phyloP scores from a whole-genome alignment of 2,888 invertebrate genomes.

The Tridacna gigas region DNA sequence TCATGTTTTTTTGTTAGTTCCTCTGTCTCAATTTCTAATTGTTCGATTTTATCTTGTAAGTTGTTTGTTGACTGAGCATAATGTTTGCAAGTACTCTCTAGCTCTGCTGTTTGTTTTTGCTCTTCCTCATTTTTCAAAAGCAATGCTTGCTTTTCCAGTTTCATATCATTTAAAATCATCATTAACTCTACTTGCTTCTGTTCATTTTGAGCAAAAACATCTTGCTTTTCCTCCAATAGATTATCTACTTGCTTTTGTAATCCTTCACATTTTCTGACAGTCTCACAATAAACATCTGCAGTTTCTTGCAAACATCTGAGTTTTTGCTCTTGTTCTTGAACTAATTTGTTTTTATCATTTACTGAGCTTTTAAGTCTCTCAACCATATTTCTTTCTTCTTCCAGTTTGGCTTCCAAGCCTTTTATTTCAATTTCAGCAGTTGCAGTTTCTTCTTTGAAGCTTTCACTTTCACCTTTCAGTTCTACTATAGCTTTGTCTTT shows the following conservation, averaged over 20 bases:
- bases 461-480: slow-evolving; percentile 17
- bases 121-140: slow-evolving; percentile 18
- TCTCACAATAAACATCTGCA: neutral
- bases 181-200: slow-evolving; percentile 28
- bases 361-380: slow-evolving; percentile 38
- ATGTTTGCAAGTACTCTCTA: slow-evolving; percentile 8
- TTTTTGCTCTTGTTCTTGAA: slow-evolving; percentile 23
- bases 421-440: slow-evolving; percentile 24
- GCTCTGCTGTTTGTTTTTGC: neutral
- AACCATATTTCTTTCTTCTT: slow-evolving; percentile 31
- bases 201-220: slow-evolving; percentile 18
- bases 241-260: slow-evolving; percentile 15
- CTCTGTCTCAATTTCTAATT: slow-evolving; percentile 46
- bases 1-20: slow-evolving; percentile 36
- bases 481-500: slow-evolving; percentile 8
- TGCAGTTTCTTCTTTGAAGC: slow-evolving; percentile 8
- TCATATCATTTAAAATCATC: slow-evolving; percentile 12
- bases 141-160: slow-evolving; percentile 43
- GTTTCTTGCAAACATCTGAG: neutral
- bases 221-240: slow-evolving; percentile 17
- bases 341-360: slow-evolving; percentile 27
- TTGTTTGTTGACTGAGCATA: neutral
- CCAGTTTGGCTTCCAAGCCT: slow-evolving; percentile 48
- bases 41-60: slow-evolving; percentile 38
- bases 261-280: slow-evolving; percentile 2